Evolutionary conservation across 1,140 invertebrate species (phyloP), one percentile per base, ranked within the genome.

Genomic region (Physella acuta): DNA sequence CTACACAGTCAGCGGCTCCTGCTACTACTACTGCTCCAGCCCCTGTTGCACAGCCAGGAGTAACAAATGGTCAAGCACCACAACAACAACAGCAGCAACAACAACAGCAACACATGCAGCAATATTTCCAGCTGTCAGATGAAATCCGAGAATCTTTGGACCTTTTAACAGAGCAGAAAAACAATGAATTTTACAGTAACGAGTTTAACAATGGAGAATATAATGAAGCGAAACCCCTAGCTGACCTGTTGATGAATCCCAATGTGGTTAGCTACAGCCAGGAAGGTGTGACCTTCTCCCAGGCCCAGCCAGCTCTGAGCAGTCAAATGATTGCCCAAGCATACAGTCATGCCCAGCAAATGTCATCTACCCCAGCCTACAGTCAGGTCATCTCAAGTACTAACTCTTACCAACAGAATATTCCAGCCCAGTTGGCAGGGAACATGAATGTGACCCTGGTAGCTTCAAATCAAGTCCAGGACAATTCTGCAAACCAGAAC

Each of bases 301-400:
- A 37, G 68, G 51, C 53, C 20, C 66, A 66, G 8, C 24, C 63
- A 0, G 62, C 60, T 1, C 59, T 73, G 20, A 64, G 63, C 30
- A 73, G 71, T 37, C 71, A 73, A 44, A 73, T 73, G 68, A 73
- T 73, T 31, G 71, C 71, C 8, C 71, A 73, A 49, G 71, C 71
- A 28, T 73, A 70, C 63, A 73, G 68, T 51, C 71, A 73, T 58
- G 71, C 71, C 34, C 71, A 73, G 68, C 67, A 73, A 30, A 56
- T 73, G 33, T 64, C 68, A n/a, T 60, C 67, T 16, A 59, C 67
- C 26, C 55, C 53, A 11, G 33, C 36, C 4, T 68, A 59, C 71
- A 34, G 36, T 65, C 71, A 72, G 28, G 64, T 66, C 5, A 44
- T 66, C 4, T 64, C 56, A 39, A 72, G 59, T 58, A 72, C 36